Percentiles rank a stretch among this genome's conserved stretches.
phyloP scores from a whole-genome alignment of 2,797 vertebrate species.

The Rhadinocentrus ornatus region DNA sequence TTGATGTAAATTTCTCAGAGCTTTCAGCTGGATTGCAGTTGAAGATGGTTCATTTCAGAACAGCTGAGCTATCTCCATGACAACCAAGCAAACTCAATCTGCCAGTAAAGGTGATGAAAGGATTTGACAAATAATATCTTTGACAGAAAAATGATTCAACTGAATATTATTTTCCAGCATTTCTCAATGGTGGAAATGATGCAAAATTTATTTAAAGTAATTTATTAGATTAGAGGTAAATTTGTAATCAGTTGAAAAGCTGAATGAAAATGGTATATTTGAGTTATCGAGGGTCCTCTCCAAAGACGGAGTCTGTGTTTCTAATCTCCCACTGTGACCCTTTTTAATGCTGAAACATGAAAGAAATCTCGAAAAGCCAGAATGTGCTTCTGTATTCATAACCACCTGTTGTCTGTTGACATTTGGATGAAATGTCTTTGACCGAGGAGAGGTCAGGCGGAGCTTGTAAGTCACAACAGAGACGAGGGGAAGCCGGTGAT shows the following conservation, averaged over 20 bases:
- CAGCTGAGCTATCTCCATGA: conserved; percentile 13
- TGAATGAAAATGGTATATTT: too few relatives aligned
- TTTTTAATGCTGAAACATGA: conserved; percentile 1
- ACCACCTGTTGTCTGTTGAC: conserved; percentile 49
- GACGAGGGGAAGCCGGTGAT: conserved; percentile 29
- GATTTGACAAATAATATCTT: conserved; percentile 3
- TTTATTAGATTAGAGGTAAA: too few relatives aligned
- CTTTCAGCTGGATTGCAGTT: conserved; percentile 3
- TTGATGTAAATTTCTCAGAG: not conserved
- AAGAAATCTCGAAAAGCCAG: not conserved
- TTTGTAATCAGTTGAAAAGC: too few relatives aligned
- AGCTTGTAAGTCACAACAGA: conserved; percentile 55
- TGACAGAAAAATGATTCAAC: not conserved
- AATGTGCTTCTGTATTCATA: conserved; percentile 46
- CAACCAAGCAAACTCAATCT: conserved; percentile 18
- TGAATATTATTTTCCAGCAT: not conserved
- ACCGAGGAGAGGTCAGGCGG: conserved; percentile 42
- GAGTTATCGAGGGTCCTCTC: not conserved
- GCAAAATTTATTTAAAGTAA: too few relatives aligned
- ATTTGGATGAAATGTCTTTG: conserved; percentile 51
- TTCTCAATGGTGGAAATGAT: not conserved
- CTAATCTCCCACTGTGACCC: not conserved
- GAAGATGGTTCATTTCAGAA: not conserved
- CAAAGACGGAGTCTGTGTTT: not conserved
- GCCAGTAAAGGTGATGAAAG: not conserved